phyloP scores from a whole-genome alignment of 2,888 invertebrate species.

The Nudaria mundana region DNA sequence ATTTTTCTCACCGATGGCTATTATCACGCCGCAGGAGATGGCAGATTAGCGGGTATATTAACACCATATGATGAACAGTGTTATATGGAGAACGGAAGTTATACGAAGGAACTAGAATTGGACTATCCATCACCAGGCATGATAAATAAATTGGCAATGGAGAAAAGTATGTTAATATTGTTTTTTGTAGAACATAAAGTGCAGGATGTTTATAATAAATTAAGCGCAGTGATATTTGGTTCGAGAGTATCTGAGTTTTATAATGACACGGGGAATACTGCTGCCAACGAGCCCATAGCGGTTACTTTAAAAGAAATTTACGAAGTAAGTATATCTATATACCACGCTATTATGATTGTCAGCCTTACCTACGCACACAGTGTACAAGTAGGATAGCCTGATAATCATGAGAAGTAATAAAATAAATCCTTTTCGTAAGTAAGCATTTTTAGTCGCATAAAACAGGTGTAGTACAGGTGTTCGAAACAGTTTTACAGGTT shows the following conservation, averaged over 20 bases:
- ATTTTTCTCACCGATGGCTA: conserved; percentile 89
- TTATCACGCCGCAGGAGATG: conserved; percentile 91
- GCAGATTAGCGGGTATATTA: conserved; percentile 84
- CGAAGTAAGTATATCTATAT: conserved; percentile 48
- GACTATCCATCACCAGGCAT: conserved; percentile 91
- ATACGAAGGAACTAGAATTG: conserved; percentile 79
- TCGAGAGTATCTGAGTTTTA: conserved; percentile 27
- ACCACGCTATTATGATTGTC: too few relatives aligned
- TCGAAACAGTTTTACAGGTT: too few relatives aligned
- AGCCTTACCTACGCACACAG: too few relatives aligned
- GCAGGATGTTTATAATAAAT: conserved; percentile 29
- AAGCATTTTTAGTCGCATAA: too few relatives aligned
- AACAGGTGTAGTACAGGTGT: too few relatives aligned
- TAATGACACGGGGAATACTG: neutral
- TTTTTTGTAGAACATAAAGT: conserved; percentile 34
- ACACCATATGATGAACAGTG: conserved; percentile 88
- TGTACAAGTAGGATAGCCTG: too few relatives aligned
- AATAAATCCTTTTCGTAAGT: too few relatives aligned
- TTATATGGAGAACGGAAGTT: conserved; percentile 77
- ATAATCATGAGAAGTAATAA: too few relatives aligned
- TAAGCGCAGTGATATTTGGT: conserved; percentile 39
- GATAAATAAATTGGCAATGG: conserved; percentile 71
- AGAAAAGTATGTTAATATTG: conserved; percentile 44
- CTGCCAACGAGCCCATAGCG: conserved; percentile 20
- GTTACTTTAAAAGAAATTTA: conserved; percentile 44